Evolutionary conservation across 1,140 invertebrate genomes (phyloP).

Genomic region (Euwallacea similis): DNA sequence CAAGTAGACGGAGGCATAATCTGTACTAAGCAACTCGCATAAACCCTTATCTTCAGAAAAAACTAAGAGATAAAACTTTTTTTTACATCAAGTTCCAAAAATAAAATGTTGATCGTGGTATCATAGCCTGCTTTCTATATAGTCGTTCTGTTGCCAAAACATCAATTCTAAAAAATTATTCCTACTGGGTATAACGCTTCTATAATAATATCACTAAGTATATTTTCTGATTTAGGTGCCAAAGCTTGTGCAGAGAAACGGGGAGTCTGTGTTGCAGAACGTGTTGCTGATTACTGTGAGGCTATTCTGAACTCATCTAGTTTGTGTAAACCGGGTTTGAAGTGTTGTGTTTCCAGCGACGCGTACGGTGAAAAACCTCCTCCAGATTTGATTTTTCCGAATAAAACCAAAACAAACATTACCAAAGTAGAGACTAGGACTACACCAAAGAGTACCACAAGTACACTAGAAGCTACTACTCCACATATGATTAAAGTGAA

Average conservation of each 20-base stretch:
- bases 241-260: slow-evolving; percentile 55
- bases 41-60: too few species aligned
- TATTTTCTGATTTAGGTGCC: slow-evolving; percentile 13
- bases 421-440: slow-evolving; percentile 51
- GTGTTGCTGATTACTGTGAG: slow-evolving; percentile 82
- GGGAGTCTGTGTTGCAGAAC: slow-evolving; percentile 79
- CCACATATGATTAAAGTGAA: slow-evolving; percentile 40
- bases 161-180: too few species aligned
- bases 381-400: slow-evolving; percentile 70
- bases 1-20: too few species aligned
- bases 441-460: slow-evolving; percentile 50
- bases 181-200: too few species aligned
- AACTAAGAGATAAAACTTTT: too few species aligned
- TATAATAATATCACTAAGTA: slow-evolving; percentile 13
- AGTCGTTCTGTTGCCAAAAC: too few species aligned
- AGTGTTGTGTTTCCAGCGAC: slow-evolving; percentile 77
- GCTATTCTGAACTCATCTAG: slow-evolving; percentile 71
- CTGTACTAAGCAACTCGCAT: too few species aligned
- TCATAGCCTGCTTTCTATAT: too few species aligned
- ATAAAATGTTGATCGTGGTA: too few species aligned
- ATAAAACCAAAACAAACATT: slow-evolving; percentile 56
- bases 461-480: slow-evolving; percentile 19
- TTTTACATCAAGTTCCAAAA: too few species aligned
- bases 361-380: slow-evolving; percentile 68
- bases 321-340: slow-evolving; percentile 70